Evolutionary conservation across 2,113 vertebrate species (phyloP).

Genomic region (Myrmecobius fasciatus): DNA sequence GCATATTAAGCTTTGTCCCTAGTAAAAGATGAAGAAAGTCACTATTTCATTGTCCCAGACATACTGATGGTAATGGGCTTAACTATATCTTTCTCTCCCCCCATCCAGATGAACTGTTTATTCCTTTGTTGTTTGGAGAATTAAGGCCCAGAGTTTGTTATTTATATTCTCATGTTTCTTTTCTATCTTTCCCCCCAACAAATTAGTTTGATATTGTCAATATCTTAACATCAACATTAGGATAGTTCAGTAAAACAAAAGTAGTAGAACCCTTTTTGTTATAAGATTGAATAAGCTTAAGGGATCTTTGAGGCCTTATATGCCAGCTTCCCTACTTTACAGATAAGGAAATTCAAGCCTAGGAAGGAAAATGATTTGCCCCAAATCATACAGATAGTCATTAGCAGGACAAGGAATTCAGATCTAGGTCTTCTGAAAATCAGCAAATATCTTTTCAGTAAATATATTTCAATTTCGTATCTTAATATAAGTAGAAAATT

Average conservation of each 20-base stretch:
- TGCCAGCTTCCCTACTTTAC: neutral
- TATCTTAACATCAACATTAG: neutral
- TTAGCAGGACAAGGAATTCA: neutral
- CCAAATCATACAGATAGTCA: neutral
- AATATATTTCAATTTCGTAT: neutral
- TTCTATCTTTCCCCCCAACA: accelerated
- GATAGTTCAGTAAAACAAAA: neutral
- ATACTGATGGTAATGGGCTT: neutral
- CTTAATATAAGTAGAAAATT: neutral
- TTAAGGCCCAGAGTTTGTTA: accelerated
- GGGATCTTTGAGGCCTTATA: neutral
- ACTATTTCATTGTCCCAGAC: neutral
- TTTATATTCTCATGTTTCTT: accelerated
- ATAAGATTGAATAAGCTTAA: neutral
- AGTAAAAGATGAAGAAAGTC: neutral
- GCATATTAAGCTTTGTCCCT: neutral
- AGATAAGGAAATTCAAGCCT: neutral
- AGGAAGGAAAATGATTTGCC: neutral
- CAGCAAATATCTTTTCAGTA: neutral
- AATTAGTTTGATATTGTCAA: neutral
- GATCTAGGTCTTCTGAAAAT: neutral
- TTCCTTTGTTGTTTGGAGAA: neutral
- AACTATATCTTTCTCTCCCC: neutral
- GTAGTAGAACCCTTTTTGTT: neutral
- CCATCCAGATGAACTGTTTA: neutral